phyloP scores from a whole-genome alignment of 2,888 invertebrate genomes.

The Eupelmus urozonus region DNA sequence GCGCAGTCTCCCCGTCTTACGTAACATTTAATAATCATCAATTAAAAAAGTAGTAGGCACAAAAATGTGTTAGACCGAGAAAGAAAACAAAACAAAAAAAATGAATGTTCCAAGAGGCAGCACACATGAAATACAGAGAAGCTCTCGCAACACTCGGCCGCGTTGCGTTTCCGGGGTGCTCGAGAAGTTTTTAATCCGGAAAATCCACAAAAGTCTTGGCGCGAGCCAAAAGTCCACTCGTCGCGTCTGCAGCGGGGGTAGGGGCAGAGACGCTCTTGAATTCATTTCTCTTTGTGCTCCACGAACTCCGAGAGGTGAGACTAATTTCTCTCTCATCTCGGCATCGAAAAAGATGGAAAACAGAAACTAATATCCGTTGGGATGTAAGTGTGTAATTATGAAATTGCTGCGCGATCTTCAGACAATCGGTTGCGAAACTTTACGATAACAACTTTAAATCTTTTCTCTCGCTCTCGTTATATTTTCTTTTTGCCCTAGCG shows the following conservation, averaged over 20 bases:
- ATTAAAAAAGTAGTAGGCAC: background rate
- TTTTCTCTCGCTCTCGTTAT: slow-evolving; percentile 29
- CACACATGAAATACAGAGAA: background rate
- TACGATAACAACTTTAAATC: slow-evolving; percentile 35
- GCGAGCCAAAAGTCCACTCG: slow-evolving; percentile 33
- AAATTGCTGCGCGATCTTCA: slow-evolving; percentile 2
- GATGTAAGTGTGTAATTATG: slow-evolving; percentile 37
- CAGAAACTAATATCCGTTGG: slow-evolving; percentile 7
- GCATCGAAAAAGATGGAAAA: background rate
- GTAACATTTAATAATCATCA: too few species aligned
- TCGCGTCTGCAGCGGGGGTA: too few species aligned
- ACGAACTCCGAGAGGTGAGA: slow-evolving; percentile 19
- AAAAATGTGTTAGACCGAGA: too few species aligned
- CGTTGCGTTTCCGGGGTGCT: slow-evolving; percentile 28
- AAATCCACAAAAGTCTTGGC: slow-evolving; percentile 40
- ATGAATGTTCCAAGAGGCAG: background rate
- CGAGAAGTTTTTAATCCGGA: slow-evolving; percentile 48
- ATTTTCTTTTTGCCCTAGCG: slow-evolving; percentile 33
- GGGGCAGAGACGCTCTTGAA: slow-evolving; percentile 20
- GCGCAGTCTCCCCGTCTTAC: too few species aligned
- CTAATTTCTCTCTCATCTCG: slow-evolving; percentile 5
- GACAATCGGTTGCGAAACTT: slow-evolving; percentile 41
- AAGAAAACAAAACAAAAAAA: background rate
- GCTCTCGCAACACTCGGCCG: background rate
- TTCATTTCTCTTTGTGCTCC: slow-evolving; percentile 41